These are phyloP conservation scores for Apostichopus parvimensis DNA, from an alignment of 35 echinoderm and acorn worm species.

Conservation along the genomic window DNA sequence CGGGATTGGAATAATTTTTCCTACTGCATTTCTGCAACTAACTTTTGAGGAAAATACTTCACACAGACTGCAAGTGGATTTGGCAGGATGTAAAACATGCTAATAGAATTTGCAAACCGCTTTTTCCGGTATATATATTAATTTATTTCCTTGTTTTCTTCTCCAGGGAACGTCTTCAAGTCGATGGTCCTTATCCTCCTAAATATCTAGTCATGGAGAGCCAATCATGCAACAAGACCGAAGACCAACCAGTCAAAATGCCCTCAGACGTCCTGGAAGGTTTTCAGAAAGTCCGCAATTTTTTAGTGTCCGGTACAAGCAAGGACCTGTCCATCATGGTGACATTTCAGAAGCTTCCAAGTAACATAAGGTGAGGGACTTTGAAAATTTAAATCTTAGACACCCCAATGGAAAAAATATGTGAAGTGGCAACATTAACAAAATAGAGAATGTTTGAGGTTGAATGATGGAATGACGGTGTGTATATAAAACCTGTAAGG, in stretches of 20 bases:
- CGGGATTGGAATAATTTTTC: too few relatives aligned
- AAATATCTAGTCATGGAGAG: constrained; percentile 1
- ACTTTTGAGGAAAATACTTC: too few relatives aligned
- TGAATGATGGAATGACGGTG: too few relatives aligned
- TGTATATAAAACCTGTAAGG: too few relatives aligned
- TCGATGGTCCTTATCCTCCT: constrained; percentile 34
- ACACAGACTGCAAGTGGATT: too few relatives aligned
- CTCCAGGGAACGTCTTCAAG: neutral
- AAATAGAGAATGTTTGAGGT: too few relatives aligned
- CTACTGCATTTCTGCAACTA: too few relatives aligned
- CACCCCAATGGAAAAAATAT: too few relatives aligned
- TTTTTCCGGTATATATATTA: too few relatives aligned
- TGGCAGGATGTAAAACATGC: too few relatives aligned
- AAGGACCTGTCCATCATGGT: constrained; percentile 54
- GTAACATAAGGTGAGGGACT: constrained; percentile 4
- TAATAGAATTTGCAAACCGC: too few relatives aligned
- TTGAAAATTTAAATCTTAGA: neutral
- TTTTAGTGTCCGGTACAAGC: constrained; percentile 43
- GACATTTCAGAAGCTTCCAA: constrained; percentile 34
- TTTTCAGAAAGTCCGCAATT: constrained; percentile 31
- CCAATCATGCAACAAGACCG: neutral
- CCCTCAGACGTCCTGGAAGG: neutral
- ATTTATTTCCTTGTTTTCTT: neutral
- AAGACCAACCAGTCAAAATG: neutral
- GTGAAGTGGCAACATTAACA: too few relatives aligned